Base-by-base conservation (phyloP, 30 jellyfish, hydroid and myxozoan species). In the Kudoa iwatai region DNA sequence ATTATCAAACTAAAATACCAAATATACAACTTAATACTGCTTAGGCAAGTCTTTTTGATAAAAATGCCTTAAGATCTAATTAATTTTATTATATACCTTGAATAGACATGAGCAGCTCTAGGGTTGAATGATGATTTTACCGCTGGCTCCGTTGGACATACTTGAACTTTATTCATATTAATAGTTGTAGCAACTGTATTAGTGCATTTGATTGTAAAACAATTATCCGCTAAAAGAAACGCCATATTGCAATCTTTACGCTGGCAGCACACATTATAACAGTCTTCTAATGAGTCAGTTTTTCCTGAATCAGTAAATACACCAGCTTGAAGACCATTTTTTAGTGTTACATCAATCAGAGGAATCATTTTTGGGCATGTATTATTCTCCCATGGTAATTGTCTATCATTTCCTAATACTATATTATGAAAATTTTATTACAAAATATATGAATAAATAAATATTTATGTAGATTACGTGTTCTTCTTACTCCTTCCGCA, bases 301-400 rank as follows among this genome's bases (percentile, higher is more conserved):
- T 55, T 54, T 13, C 93, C 93, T 24, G 60, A 66, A 35, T 71
- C 93, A n/a, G 93, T 71, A 51, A 71, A 71, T 40, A 44, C 93
- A 2, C 93, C 93, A 2, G 84, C 83, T 44, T 71, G 93, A 15
- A 71, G 62, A 19, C 93, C 93, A 21, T 87, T 87, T 52, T 71
- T 71, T 24, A 71, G 58, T 2, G 93, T 71, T 3, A 71, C 93
- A 48, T 62, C 54, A 40, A 43, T 64, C 24, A 55, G 21, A 0
- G 93, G 69, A 18, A 45, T 49, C 87, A 62, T 49, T 3, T 55
- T 40, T 3, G 84, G 84, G 24, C 93, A 71, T 3, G 64, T 54
- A 22, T 51, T 17, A 15, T 9, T 43, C 4, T 6, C 14, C 19
- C 55, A 12, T 17, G 35, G 31, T 20, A 17, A 7, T 11, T 22